phyloP scores from a whole-genome alignment of 2,797 vertebrate genomes.

The Gila robusta region DNA sequence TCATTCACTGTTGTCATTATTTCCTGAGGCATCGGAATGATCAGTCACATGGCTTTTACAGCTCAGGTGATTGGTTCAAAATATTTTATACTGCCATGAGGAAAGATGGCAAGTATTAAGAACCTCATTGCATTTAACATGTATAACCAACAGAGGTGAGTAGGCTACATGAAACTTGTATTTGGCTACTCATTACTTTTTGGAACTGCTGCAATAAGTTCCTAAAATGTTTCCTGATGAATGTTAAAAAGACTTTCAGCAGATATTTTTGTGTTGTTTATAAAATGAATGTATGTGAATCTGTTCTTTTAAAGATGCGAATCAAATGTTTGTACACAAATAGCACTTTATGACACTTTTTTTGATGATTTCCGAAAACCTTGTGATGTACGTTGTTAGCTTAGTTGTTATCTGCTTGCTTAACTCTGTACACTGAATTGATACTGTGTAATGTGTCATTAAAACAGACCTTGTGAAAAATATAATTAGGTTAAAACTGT shows the following conservation, averaged over 20 bases:
- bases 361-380: background rate
- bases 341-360: background rate
- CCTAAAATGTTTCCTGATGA: background rate
- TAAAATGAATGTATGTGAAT: background rate
- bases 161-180: too few species aligned
- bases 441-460: background rate
- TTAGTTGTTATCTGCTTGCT: background rate
- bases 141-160: background rate
- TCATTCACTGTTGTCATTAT: background rate
- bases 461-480: background rate
- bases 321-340: background rate
- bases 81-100: background rate
- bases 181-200: background rate
- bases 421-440: background rate
- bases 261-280: background rate
- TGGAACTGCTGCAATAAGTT: background rate
- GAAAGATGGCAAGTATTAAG: background rate
- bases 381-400: background rate
- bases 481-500: background rate
- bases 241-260: background rate
- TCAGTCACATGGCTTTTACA: background rate
- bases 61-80: background rate
- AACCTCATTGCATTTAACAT: background rate
- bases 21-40: too few species aligned
- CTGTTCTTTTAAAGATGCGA: background rate